Percentiles rank a stretch among this genome's conserved stretches.
Evolutionary conservation across 92 coral and sea anemone genomes (phyloP).

Genomic region (Umimayanthus kanabou): DNA sequence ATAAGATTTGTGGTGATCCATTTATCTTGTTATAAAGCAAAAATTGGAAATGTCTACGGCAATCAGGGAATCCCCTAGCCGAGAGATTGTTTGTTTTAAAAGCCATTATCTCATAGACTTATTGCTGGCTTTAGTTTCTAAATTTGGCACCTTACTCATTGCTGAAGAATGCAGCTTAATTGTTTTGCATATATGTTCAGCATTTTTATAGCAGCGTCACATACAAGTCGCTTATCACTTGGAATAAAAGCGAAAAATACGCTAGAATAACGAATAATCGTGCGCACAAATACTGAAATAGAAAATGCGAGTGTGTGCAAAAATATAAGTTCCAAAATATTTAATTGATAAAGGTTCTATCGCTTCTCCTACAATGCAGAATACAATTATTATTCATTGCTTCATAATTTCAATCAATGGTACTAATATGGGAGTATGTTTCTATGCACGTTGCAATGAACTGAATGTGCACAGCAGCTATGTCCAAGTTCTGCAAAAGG

Average conservation of each 20-base stretch:
- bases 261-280: too few relatives aligned
- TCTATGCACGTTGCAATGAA: too few relatives aligned
- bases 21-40: neutral
- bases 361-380: too few relatives aligned
- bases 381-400: too few relatives aligned
- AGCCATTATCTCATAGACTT: conserved; percentile 37
- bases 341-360: too few relatives aligned
- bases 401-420: too few relatives aligned
- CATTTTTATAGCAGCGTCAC: neutral
- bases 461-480: too few relatives aligned
- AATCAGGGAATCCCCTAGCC: conserved; percentile 43
- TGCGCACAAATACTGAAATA: too few relatives aligned
- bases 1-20: neutral
- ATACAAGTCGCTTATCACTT: neutral
- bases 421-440: too few relatives aligned
- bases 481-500: too few relatives aligned
- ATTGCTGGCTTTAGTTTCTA: conserved; percentile 20
- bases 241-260: neutral
- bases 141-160: conserved; percentile 39
- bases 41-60: neutral
- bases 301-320: too few relatives aligned
- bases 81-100: conserved; percentile 10
- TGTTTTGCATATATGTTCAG: conserved; percentile 35
- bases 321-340: too few relatives aligned
- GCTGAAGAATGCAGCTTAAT: conserved; percentile 42